Base-by-base conservation (phyloP, 2,113 vertebrate species). In the Aspiorhynchus laticeps region DNA sequence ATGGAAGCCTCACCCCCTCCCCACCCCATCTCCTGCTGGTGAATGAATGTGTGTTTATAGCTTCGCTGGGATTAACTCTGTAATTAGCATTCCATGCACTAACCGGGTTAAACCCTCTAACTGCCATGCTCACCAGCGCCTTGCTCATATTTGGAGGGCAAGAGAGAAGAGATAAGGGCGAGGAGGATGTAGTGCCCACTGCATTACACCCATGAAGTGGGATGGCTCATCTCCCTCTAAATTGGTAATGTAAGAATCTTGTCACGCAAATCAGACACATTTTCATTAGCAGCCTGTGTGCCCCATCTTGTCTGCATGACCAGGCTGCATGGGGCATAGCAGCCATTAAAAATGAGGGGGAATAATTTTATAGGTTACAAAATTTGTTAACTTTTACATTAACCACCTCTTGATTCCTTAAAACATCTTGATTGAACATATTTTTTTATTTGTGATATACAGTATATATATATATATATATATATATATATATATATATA, bases 51-150 rank as follows among this genome's bases (percentile, higher is more conserved):
- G 78, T 17, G 81, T 67, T 84, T n/a, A n/a, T 85, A 74, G 82
- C 38, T 53, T 21, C 17, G 19, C 26, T 51, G 71, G 77, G 43
- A 69, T 65, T 67, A 69, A 56, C 53, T 14, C 2, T 31, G 17
- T 73, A 84, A 80, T 86, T 69, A 80, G 75, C n/a, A n/a, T 78
- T 83, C 67, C 0, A 9, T 14, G 69, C 41, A 33, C 65, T 71
- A 48, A 36, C 28, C 5, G 43, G 80, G 81, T 83, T 83, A 82
- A 48, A 82, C 38, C 38, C n/a, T 67, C 26, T 82, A 71, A 83
- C 43, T 71, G 63, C 43, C 81, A 67, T 28, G 26, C 17, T 82
- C 61, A 67, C 26, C 9, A 12, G 12, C 6, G 10, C 41, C 63
- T 48, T 69, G 26, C 28, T 69, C 28, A 33, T 28, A 69, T 71